These are phyloP conservation scores for Eremophila alpestris DNA, from an alignment of 2,797 vertebrate genomes.

Conservation along the genomic window DNA sequence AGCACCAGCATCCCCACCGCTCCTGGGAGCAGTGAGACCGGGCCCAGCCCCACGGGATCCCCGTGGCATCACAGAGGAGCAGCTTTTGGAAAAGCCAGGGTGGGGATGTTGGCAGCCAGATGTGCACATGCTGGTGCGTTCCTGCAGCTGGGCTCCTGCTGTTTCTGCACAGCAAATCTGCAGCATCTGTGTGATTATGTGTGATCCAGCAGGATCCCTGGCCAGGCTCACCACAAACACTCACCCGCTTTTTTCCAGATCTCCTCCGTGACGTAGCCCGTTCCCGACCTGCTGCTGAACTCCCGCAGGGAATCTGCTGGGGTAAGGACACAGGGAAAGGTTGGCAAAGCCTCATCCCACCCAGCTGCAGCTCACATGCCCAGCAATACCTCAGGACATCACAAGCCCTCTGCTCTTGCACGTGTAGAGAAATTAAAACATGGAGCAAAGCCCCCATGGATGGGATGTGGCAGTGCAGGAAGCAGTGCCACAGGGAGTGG, in stretches of 20 bases:
- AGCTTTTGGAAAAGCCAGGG: not conserved
- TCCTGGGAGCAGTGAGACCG: fast-evolving
- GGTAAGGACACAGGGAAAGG: not conserved
- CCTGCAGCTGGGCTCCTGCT: not conserved
- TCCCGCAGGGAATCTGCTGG: constrained; percentile 90
- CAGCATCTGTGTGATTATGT: not conserved
- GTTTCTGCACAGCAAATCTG: not conserved
- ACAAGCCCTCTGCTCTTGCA: fast-evolving
- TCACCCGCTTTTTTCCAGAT: constrained; percentile 99
- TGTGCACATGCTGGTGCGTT: not conserved
- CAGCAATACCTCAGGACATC: fast-evolving
- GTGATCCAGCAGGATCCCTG: fast-evolving
- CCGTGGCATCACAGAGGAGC: not conserved
- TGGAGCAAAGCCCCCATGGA: no score
- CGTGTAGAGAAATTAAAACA: no score
- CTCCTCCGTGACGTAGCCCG: constrained; percentile 96
- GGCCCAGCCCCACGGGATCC: not conserved
- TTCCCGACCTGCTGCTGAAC: constrained; percentile 85
- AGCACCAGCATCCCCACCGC: fast-evolving
- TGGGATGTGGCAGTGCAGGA: no score
- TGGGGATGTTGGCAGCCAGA: not conserved
- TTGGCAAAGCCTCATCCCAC: constrained; percentile 18
- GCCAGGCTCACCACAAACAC: not conserved
- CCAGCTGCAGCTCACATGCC: not conserved
- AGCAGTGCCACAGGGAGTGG: not conserved